Evolutionary conservation across 2,113 vertebrate genomes (phyloP).

Genomic region (Lagopus muta): DNA sequence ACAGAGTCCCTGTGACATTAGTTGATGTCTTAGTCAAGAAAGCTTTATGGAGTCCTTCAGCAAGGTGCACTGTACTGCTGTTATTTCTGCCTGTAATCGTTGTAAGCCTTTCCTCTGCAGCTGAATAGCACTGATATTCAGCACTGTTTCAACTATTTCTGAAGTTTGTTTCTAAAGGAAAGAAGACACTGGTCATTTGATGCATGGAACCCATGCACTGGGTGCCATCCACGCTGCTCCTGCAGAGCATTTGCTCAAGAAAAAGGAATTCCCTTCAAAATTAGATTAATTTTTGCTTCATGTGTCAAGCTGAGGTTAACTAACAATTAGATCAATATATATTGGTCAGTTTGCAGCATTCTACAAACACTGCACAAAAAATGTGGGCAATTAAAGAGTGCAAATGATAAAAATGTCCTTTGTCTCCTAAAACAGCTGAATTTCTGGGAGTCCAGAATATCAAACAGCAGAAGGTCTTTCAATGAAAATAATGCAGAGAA

Average conservation of each 20-base stretch:
- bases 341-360: neutral
- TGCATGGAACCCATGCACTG: neutral
- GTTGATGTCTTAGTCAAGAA: neutral
- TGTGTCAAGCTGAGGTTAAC: neutral
- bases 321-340: neutral
- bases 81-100: neutral
- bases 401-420: neutral
- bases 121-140: neutral
- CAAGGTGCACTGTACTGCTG: neutral
- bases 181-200: too few species aligned
- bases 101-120: neutral
- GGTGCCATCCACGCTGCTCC: neutral
- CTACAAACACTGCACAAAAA: neutral
- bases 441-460: neutral
- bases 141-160: neutral
- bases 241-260: neutral
- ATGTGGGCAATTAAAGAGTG: neutral
- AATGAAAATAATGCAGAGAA: neutral
- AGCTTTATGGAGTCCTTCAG: neutral
- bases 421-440: neutral
- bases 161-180: neutral
- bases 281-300: neutral
- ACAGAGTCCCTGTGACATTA: neutral
- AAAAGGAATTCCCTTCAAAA: neutral
- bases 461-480: neutral